phyloP scores from a whole-genome alignment of 2,888 invertebrate species.

The Heteropelma amictum region DNA sequence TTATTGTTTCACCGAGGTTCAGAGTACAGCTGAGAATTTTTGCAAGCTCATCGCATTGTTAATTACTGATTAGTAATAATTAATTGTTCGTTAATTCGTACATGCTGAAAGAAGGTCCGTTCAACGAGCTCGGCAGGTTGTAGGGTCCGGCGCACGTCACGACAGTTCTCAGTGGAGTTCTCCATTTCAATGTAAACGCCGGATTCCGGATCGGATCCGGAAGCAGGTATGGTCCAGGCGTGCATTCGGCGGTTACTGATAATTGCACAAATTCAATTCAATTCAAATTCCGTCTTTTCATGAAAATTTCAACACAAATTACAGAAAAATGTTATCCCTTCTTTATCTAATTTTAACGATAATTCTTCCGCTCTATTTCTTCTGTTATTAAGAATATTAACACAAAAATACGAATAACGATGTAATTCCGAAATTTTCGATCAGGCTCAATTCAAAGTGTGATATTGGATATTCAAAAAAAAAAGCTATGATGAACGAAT shows the following conservation, averaged over 20 bases:
- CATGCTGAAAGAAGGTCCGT: conserved; percentile 64
- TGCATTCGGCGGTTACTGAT: not conserved
- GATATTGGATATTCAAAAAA: not conserved
- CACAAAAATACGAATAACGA: not conserved
- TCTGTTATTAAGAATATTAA: not conserved
- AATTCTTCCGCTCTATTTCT: no score
- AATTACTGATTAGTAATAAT: no score
- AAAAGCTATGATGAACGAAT: not conserved
- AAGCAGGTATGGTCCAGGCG: conserved; percentile 65
- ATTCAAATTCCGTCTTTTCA: no score
- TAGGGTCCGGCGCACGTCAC: conserved; percentile 62
- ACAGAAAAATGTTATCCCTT: not conserved
- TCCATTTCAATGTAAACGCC: conserved; percentile 62
- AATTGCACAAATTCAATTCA: not conserved
- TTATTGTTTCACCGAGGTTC: no score
- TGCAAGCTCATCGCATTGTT: no score
- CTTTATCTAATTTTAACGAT: no score
- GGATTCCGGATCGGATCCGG: conserved; percentile 47
- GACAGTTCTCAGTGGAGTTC: conserved; percentile 54
- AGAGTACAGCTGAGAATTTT: no score
- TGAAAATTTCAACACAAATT: not conserved
- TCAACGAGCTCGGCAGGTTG: conserved; percentile 33
- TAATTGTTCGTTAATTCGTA: conserved; percentile 43
- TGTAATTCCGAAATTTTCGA: not conserved
- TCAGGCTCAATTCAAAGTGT: no score